Evolutionary conservation across 2,888 invertebrate species (phyloP), one percentile per base, ranked within the genome.

Genomic region (Pseudococcus longispinus): DNA sequence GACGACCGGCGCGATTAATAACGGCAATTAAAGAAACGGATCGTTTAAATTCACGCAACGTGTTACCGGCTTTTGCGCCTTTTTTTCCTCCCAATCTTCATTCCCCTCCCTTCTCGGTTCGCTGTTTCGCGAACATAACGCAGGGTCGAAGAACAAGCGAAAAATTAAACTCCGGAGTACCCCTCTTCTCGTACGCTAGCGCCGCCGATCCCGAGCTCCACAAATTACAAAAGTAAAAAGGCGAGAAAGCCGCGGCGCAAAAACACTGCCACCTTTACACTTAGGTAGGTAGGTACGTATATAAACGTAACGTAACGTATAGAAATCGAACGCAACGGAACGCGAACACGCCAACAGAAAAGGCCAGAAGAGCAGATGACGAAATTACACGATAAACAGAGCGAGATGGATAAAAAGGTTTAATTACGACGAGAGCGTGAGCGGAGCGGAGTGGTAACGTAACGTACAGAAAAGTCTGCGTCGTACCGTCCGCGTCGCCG

Each of bases 371-470:
- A 51, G 44, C 37, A 42, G 70, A 46, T 65, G 74, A 70, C 42
- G 85, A 42, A 74, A 74, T 70, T 85, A 86, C 51, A 80, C 26
- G 51, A 86, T 77, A 51, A 86, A 86, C 44, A 74, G 74, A 46
- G 80, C 44, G 44, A 29, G 77, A 44, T 29, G 86, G 51, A 80
- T 74, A 77, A 86, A 74, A 85, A 65, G 85, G 85, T 85, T 85
- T 85, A 70, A 85, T 85, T 85, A 74, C 85, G 46, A n/a, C n/a
- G n/a, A n/a, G n/a, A n/a, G n/a, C n/a, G n/a, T n/a, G n/a, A 74
- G 70, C 85, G 60, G 44, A 46, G 15, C 23, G 74, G 46, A 42
- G 15, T 9, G 13, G 32, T 6, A 84, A 26, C 84, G 26, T 26
- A 18, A 60, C 11, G 60, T 23, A 65, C 32, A 83, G 26, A 83